Conservation (phyloP, 2,797 vertebrate species). For the Typhlichthys eigenmanni region DNA sequence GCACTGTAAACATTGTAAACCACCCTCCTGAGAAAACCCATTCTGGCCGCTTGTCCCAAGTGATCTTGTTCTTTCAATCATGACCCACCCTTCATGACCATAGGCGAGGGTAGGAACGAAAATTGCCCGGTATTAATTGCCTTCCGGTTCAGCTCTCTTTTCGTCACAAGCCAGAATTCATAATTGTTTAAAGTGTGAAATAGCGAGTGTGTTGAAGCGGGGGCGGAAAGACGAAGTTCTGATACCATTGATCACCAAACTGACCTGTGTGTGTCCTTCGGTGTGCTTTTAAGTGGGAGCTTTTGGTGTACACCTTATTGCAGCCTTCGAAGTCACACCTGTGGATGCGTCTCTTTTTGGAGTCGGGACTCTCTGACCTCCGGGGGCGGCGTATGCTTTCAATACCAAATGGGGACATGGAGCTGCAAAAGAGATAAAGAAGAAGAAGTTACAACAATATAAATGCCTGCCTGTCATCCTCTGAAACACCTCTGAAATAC, state of each 20-base stretch:
- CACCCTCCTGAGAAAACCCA: no score
- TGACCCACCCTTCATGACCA: no score
- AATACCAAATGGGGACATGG: slow-evolving; percentile 98
- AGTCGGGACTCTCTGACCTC: slow-evolving; percentile 96
- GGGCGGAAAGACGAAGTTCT: background rate
- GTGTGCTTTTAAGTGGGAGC: slow-evolving; percentile 98
- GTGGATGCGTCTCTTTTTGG: slow-evolving; percentile 97
- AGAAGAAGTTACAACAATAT: background rate
- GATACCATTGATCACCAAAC: slow-evolving; percentile 16
- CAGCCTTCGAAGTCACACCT: slow-evolving; percentile 98
- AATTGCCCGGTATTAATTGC: no score
- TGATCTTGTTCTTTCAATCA: no score
- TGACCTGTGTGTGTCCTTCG: slow-evolving; percentile 96
- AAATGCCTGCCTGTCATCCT: background rate
- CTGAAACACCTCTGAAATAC: background rate
- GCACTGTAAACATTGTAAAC: no score
- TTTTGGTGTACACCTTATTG: slow-evolving; percentile 99
- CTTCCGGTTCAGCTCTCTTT: no score
- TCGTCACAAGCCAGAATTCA: no score
- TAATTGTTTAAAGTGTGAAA: background rate
- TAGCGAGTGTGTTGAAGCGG: no score
- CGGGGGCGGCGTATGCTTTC: slow-evolving; percentile 96
- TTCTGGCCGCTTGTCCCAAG: no score
- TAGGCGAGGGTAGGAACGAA: no score
- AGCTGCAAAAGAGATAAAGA: slow-evolving; percentile 75